Percentiles rank a stretch among this genome's conserved stretches.
These are phyloP conservation scores for Polydrusus cervinus DNA, from an alignment of 2,888 invertebrate species.

Conservation along the genomic window DNA sequence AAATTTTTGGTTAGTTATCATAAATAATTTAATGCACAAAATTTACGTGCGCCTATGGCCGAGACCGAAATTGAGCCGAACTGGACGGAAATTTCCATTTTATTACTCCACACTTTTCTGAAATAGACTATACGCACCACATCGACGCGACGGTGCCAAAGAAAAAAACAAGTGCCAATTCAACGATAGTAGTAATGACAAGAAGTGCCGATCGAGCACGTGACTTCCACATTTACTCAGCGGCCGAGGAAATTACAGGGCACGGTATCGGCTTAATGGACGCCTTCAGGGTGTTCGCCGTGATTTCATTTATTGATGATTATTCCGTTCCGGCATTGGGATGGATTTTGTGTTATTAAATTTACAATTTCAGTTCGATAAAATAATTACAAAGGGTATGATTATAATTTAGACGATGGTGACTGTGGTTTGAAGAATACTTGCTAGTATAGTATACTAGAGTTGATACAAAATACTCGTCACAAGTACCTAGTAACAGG, in stretches of 20 bases:
- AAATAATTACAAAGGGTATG: slow-evolving; percentile 1
- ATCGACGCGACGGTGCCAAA: neutral
- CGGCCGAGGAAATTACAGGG: slow-evolving; percentile 53
- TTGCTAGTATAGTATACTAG: too few species aligned
- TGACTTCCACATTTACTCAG: slow-evolving; percentile 55
- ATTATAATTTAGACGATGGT: neutral
- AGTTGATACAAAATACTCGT: too few species aligned
- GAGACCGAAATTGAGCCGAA: too few species aligned
- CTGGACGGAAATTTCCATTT: too few species aligned
- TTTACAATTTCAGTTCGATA: slow-evolving; percentile 41
- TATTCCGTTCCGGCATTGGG: slow-evolving; percentile 36
- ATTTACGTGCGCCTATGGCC: too few species aligned
- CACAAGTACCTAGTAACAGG: too few species aligned
- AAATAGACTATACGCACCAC: too few species aligned
- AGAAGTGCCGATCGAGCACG: slow-evolving; percentile 42
- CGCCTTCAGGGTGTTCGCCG: slow-evolving; percentile 50
- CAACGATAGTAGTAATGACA: slow-evolving; percentile 40
- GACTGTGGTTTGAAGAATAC: too few species aligned
- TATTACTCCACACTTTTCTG: too few species aligned
- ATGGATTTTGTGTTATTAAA: slow-evolving; percentile 28
- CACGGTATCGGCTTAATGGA: slow-evolving; percentile 42
- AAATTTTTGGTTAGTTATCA: too few species aligned
- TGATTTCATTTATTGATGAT: slow-evolving; percentile 51
- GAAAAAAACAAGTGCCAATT: slow-evolving; percentile 34
- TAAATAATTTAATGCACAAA: too few species aligned